These are phyloP conservation scores for Ciconia nigra DNA, from an alignment of 2,797 vertebrate species.

Conservation along the genomic window DNA sequence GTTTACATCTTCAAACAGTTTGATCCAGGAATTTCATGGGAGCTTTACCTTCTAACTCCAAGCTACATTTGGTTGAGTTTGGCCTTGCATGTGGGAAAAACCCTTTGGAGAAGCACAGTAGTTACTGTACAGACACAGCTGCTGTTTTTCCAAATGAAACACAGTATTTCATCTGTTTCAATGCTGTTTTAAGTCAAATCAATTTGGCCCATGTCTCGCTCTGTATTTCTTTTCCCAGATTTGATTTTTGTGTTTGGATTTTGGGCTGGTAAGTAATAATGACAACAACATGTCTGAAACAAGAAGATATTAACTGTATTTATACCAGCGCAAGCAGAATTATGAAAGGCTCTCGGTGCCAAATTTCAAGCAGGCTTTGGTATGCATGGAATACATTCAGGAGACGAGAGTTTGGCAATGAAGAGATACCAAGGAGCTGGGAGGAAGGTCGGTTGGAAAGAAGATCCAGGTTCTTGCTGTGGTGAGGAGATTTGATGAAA, in stretches of 20 bases:
- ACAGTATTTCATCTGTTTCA: constrained; percentile 37
- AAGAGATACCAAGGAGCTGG: background rate
- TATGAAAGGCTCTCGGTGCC: background rate
- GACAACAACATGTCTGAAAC: constrained; percentile 18
- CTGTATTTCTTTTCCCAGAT: constrained; percentile 35
- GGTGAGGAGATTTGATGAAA: background rate
- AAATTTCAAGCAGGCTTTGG: background rate
- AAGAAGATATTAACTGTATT: constrained; percentile 21
- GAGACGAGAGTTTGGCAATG: background rate
- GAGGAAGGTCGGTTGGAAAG: background rate
- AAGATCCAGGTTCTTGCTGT: background rate
- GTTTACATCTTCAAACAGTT: background rate
- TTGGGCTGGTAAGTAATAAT: constrained; percentile 41
- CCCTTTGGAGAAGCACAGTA: constrained; percentile 10
- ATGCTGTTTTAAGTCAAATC: constrained; percentile 56
- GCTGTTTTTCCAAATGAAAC: constrained; percentile 57
- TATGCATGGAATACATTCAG: background rate
- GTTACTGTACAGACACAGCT: background rate
- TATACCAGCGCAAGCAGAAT: background rate
- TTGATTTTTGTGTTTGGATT: constrained; percentile 22
- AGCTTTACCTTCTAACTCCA: background rate
- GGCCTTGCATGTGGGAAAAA: background rate
- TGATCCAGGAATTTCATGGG: background rate
- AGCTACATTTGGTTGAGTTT: background rate
- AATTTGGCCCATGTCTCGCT: constrained; percentile 17